A percentile compares a stretch with the other conserved stretches of the same genome.
Evolutionary conservation across 1,140 invertebrate genomes (phyloP).

Genomic region (Zaprionus ghesquierei): DNA sequence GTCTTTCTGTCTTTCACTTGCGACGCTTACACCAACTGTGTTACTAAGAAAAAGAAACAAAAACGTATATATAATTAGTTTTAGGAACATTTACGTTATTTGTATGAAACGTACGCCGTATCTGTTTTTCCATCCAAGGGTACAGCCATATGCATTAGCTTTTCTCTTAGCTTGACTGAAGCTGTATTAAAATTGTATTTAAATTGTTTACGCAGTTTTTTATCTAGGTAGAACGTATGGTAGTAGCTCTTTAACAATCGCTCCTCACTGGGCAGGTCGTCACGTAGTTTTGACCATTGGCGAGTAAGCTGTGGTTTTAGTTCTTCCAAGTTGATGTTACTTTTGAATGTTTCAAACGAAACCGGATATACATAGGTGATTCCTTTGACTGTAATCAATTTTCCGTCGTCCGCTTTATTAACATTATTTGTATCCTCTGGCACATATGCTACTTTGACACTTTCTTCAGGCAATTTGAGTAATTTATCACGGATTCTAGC

Average conservation of each 20-base stretch:
- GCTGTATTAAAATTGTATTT: constrained; percentile 29
- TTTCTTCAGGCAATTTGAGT: constrained; percentile 6
- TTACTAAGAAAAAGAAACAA: no score
- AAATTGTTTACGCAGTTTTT: neutral
- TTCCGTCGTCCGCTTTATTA: neutral
- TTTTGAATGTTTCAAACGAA: constrained; percentile 11
- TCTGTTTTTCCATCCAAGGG: neutral
- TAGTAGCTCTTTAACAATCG: constrained; percentile 15
- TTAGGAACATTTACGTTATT: no score
- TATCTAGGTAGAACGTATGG: constrained; percentile 9
- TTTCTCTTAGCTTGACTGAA: neutral
- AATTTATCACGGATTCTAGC: constrained; percentile 12
- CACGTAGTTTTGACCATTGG: neutral
- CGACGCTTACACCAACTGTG: neutral
- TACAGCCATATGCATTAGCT: neutral
- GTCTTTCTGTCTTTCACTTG: neutral
- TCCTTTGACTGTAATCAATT: neutral
- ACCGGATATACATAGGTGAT: constrained; percentile 15
- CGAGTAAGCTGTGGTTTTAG: neutral
- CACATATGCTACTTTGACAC: neutral
- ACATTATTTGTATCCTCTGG: neutral
- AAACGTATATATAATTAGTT: no score
- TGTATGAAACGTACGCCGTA: neutral
- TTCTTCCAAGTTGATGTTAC: constrained; percentile 14
- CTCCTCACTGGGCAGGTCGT: neutral